phyloP scores from a whole-genome alignment of 2,888 invertebrate genomes.

The Xestia ashworthii region DNA sequence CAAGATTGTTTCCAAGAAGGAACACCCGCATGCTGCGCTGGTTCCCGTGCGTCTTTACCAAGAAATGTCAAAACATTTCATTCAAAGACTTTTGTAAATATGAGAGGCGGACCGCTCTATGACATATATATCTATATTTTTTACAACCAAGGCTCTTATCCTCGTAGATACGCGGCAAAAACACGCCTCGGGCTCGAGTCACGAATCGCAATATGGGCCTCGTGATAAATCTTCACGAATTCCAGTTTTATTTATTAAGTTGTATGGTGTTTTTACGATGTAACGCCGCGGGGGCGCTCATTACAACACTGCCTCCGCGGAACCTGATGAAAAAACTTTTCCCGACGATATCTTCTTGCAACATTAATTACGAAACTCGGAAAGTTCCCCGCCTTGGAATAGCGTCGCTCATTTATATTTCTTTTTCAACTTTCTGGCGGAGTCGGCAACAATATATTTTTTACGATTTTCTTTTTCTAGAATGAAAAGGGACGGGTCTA shows the following conservation, averaged over 20 bases:
- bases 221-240: constrained; percentile 89
- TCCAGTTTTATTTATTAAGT: constrained; percentile 90
- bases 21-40: constrained; percentile 74
- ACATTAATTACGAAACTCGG: constrained; percentile 88
- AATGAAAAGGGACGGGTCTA: constrained; percentile 79
- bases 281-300: constrained; percentile 86
- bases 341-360: constrained; percentile 85
- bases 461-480: constrained; percentile 83
- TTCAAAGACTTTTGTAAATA: constrained; percentile 78
- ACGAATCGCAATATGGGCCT: constrained; percentile 85
- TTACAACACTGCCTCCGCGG: constrained; percentile 81
- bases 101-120: constrained; percentile 80
- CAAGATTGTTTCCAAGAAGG: constrained; percentile 79
- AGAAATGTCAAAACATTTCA: constrained; percentile 90
- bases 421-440: constrained; percentile 71
- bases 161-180: constrained; percentile 78
- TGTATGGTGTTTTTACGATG: constrained; percentile 89
- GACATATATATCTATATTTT: constrained; percentile 83
- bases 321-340: constrained; percentile 89
- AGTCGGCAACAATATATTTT: constrained; percentile 77
- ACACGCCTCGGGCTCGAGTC: constrained; percentile 79
- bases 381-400: constrained; percentile 74
- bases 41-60: constrained; percentile 76
- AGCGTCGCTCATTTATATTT: constrained; percentile 77
- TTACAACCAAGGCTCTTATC: constrained; percentile 75